These are phyloP conservation scores for Clistopyga incitator DNA, from an alignment of 2,888 invertebrate genomes.

Conservation along the genomic window DNA sequence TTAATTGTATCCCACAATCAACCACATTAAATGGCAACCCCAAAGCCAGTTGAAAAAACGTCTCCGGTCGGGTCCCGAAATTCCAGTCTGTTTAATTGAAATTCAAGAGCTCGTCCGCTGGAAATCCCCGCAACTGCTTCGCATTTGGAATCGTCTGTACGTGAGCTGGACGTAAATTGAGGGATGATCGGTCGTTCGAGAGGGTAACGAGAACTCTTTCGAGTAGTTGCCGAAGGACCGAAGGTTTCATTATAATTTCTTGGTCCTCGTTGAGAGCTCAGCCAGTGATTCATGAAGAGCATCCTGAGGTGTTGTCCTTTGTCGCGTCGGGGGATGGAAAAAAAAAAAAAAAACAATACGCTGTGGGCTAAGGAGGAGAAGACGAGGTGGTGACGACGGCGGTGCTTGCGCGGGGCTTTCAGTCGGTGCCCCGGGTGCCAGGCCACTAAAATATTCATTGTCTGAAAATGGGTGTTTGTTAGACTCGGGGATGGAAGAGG, in stretches of 20 bases:
- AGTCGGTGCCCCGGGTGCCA: slow-evolving; percentile 71
- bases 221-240: slow-evolving; percentile 27
- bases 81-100: not conserved
- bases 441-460: slow-evolving; percentile 79
- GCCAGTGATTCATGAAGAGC: slow-evolving; percentile 21
- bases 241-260: slow-evolving; percentile 13
- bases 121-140: not conserved
- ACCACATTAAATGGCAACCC: too few relatives aligned
- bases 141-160: slow-evolving; percentile 15
- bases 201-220: slow-evolving; percentile 25
- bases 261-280: not conserved
- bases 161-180: slow-evolving; percentile 35
- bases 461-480: slow-evolving; percentile 80
- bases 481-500: slow-evolving; percentile 68
- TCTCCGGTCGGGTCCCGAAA: too few relatives aligned
- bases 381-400: slow-evolving; percentile 24
- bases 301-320: slow-evolving; percentile 37
- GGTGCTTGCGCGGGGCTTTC: slow-evolving; percentile 73
- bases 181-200: slow-evolving; percentile 44
- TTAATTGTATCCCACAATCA: not conserved
- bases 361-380: slow-evolving; percentile 6
- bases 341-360: slow-evolving; percentile 64
- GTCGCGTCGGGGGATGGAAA: slow-evolving; percentile 33
- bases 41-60: too few relatives aligned
- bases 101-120: not conserved